Evolutionary conservation across 2,888 invertebrate genomes (phyloP), one percentile per base, ranked within the genome.

Genomic region (Lochmaea crataegi): DNA sequence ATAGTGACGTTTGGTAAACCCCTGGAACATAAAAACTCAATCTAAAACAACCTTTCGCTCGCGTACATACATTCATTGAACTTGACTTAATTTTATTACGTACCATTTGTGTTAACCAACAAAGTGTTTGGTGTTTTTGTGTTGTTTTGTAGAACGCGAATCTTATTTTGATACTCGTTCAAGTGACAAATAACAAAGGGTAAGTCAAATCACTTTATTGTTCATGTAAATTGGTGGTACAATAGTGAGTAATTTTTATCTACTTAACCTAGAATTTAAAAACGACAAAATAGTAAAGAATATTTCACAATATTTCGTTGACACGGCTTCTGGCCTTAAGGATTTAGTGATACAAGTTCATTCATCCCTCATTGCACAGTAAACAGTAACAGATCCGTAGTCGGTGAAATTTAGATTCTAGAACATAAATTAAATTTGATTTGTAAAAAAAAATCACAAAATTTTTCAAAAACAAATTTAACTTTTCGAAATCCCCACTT

Each of bases 21-120:
- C 61, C 61, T 32, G 61, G 14, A 61, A 60, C 6, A 60, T 38
- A 38, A 60, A 60, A 32, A 61, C n/a, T 32, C 61, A 14, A n/a
- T 41, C 6, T 18, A 32, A 22, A 9, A 26, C 26, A 26, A 58
- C 32, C 26, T 9, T 32, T 41, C 16, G 41, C 12, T 32, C 9
- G 16, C 32, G 26, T 26, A 26, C n/a, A 12, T 58, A 12, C 38
- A n/a, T 61, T 61, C 9, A 41, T 41, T 41, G n/a, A 61, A 38
- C 61, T 61, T 61, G 58, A n/a, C 26, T 56, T 12, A 60, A 38
- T 16, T 61, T 61, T 41, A 41, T 7, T 41, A 16, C 45, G 11
- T 45, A 45, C 45, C 14, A 12, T 12, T 14, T 45, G 45, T 45
- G 45, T 45, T 12, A 45, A 11, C 45, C 45, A 45, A 14, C 45